Conservation (phyloP, 2,888 invertebrate genomes). For the Apantesis nais region DNA sequence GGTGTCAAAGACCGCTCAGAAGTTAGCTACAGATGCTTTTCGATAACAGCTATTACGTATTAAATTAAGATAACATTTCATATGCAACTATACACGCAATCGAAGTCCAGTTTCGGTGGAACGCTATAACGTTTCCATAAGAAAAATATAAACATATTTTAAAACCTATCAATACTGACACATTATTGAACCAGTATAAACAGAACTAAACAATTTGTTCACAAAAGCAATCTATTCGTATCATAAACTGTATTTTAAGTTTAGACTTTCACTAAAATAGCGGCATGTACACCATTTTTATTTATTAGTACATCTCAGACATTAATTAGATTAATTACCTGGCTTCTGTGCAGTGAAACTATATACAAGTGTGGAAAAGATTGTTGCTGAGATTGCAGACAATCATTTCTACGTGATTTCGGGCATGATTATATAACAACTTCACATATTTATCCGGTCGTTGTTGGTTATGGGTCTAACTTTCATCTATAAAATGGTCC, state of each 20-base stretch:
- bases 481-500: neutral
- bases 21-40: too few relatives aligned
- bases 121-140: neutral
- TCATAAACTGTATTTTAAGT: constrained; percentile 3
- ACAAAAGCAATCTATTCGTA: neutral
- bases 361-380: constrained; percentile 5
- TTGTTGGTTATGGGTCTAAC: neutral
- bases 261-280: constrained; percentile 33
- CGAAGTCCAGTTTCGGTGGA: neutral
- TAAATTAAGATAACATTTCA: neutral
- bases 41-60: neutral
- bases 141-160: neutral
- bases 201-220: neutral
- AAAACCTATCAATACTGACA: neutral
- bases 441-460: neutral
- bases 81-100: neutral
- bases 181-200: neutral
- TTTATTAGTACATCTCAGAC: constrained; percentile 27
- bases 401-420: neutral
- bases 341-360: constrained; percentile 11
- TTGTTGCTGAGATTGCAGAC: constrained; percentile 8
- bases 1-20: too few relatives aligned
- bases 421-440: constrained; percentile 3
- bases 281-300: constrained; percentile 20
- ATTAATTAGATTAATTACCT: constrained; percentile 35